Evolutionary conservation across 2,888 invertebrate genomes (phyloP).

Genomic region (Anaspis maculata): DNA sequence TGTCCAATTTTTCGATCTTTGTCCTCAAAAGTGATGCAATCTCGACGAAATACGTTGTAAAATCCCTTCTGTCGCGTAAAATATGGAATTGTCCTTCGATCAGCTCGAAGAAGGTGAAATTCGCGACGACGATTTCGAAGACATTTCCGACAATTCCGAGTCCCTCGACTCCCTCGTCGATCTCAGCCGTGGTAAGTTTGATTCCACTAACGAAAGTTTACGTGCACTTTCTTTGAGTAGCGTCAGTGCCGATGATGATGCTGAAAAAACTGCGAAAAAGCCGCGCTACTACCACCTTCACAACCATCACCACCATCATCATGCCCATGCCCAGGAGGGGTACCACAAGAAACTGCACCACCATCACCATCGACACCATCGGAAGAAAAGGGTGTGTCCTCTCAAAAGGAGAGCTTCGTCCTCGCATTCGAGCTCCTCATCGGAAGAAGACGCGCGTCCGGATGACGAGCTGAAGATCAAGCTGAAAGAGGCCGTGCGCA

Average conservation of each 20-base stretch:
- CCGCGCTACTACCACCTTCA: no score
- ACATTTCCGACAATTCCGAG: slow-evolving; percentile 40
- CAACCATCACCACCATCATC: slow-evolving; percentile 6
- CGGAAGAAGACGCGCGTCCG: slow-evolving; percentile 24
- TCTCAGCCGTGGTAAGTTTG: slow-evolving; percentile 35
- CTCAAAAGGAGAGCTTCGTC: slow-evolving; percentile 17
- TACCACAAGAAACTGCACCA: slow-evolving; percentile 1
- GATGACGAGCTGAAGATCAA: slow-evolving; percentile 24
- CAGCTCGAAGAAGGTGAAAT: slow-evolving; percentile 41
- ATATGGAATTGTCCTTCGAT: slow-evolving; percentile 1
- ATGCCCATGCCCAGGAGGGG: slow-evolving; percentile 8
- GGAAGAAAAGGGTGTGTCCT: background rate
- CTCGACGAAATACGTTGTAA: no score
- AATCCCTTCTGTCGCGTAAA: no score
- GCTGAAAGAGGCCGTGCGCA: slow-evolving; percentile 48
- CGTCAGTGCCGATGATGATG: slow-evolving; percentile 29
- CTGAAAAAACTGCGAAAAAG: background rate
- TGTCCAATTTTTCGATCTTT: no score
- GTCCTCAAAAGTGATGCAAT: no score
- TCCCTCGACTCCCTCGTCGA: slow-evolving; percentile 35
- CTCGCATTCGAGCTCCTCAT: background rate
- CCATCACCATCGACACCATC: background rate
- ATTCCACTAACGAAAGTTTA: slow-evolving; percentile 36
- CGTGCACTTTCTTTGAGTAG: slow-evolving; percentile 42
- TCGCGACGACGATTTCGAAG: slow-evolving; percentile 37